Conservation (phyloP, 2,888 invertebrate genomes). For the Drosophila lutescens region DNA sequence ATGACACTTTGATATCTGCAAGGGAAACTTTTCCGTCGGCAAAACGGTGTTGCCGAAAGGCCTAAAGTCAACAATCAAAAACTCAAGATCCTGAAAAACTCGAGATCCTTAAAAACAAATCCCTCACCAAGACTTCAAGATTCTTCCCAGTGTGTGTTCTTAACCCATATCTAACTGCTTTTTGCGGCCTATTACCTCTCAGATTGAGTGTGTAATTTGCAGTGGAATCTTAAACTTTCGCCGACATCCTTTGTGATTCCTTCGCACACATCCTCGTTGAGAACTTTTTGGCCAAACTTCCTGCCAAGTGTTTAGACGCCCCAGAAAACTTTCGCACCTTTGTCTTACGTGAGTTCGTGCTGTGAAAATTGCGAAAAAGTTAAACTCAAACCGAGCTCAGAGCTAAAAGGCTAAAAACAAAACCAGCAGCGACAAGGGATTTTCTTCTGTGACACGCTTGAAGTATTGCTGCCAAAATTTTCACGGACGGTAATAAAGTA, state of each 20-base stretch:
- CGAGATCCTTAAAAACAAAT: neutral
- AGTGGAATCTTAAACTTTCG: slow-evolving; percentile 19
- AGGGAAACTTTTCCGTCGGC: slow-evolving; percentile 2
- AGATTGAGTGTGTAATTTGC: slow-evolving; percentile 77
- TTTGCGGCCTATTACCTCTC: slow-evolving; percentile 69
- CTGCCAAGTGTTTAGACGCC: slow-evolving; percentile 61
- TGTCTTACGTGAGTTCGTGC: slow-evolving; percentile 31
- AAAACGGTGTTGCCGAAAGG: slow-evolving; percentile 3
- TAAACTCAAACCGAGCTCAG: slow-evolving; percentile 10
- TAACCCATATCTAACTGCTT: slow-evolving; percentile 20
- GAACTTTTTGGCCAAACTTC: slow-evolving; percentile 48
- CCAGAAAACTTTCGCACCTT: slow-evolving; percentile 59
- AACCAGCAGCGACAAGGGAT: slow-evolving; percentile 54
- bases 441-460: slow-evolving; percentile 75
- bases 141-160: slow-evolving; percentile 11
- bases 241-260: slow-evolving; percentile 1
- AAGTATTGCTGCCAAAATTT: slow-evolving; percentile 84
- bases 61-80: no score
- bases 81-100: neutral
- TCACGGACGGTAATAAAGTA: slow-evolving; percentile 85
- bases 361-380: slow-evolving; percentile 26
- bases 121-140: neutral
- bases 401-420: slow-evolving; percentile 16
- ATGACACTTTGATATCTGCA: neutral
- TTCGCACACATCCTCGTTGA: slow-evolving; percentile 10